Base-by-base conservation (phyloP, 2,113 vertebrate species). In the Nibea albiflora region DNA sequence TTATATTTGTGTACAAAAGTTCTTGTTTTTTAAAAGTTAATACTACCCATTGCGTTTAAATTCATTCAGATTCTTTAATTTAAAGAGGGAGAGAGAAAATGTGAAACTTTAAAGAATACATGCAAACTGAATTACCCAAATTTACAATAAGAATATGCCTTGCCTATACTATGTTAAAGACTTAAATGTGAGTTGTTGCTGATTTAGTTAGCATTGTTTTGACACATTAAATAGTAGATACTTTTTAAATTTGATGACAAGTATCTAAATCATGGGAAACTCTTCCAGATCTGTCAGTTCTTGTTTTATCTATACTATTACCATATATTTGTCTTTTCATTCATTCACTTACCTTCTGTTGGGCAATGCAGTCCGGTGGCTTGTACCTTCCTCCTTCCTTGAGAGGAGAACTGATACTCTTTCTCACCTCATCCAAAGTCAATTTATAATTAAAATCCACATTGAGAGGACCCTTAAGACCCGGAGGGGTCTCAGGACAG, bases 281-380 rank as follows among this genome's bases (percentile, higher is more conserved):
- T 20, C 12, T 22, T 56, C 17, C 39, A 46, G 9, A 54, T 22
- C 19, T 63, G 2, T 39, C 24, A 52, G 66, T 69, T 53, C 15
- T 16, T 68, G 1, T 35, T 35, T 35, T 31, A 31, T 31, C 31
- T 31, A 31, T 31, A 31, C 31, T 31, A 39, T 35, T 2, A 53
- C 49, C 24, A 0, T 61, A 57, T 44, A 46, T 28, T 19, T 31
- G 14, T 49, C 2, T 42, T 15, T 70, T 5, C 16, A 15, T 11
- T 67, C 0, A 42, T 60, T 63, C 44, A 66, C 83, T 3, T 77
- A 90, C 90, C 93, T 98, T 99, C 78, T 98, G 97, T 70, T 90
- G 89, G 9, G 98, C 94, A 53, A 90, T 15, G 50, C 98, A 99
- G 78, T 97, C 88, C 39, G 85, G 73, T 0, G 98, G 98, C 50